phyloP scores from a whole-genome alignment of 1,140 invertebrate genomes.

The Thaumatotibia leucotreta region DNA sequence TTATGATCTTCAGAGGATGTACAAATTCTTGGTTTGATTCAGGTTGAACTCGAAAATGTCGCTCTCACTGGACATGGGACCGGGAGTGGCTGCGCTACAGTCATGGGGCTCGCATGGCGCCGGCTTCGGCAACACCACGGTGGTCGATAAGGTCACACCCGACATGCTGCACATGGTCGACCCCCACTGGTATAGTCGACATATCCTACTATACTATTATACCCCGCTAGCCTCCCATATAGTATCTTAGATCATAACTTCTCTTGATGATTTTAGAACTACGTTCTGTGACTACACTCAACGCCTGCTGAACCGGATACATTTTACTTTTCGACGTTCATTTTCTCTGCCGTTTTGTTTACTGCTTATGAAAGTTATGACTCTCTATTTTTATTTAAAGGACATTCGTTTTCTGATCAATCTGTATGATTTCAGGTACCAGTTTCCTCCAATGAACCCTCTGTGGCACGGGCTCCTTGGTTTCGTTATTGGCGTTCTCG shows the following conservation, averaged over 20 bases:
- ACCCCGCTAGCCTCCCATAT: too few relatives aligned
- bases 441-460: slow-evolving; percentile 81
- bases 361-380: too few relatives aligned
- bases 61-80: slow-evolving; percentile 57
- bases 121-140: slow-evolving; percentile 70
- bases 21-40: not conserved
- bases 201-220: too few relatives aligned
- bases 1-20: too few relatives aligned
- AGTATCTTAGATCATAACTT: too few relatives aligned
- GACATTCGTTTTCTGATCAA: too few relatives aligned
- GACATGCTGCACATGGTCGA: slow-evolving; percentile 80
- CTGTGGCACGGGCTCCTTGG: slow-evolving; percentile 82
- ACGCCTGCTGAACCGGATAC: too few relatives aligned
- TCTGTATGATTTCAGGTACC: slow-evolving; percentile 72
- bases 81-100: slow-evolving; percentile 64
- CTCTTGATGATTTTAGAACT: too few relatives aligned
- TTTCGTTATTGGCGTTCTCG: slow-evolving; percentile 79
- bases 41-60: slow-evolving; percentile 42
- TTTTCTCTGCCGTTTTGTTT: too few relatives aligned
- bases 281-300: too few relatives aligned
- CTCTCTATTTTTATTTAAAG: too few relatives aligned
- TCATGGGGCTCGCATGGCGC: slow-evolving; percentile 65
- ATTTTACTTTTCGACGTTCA: too few relatives aligned
- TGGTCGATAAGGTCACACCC: slow-evolving; percentile 76
- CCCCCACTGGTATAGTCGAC: slow-evolving; percentile 74